phyloP scores from a whole-genome alignment of 2,113 vertebrate genomes.

The Chamaetylas fuelleborni region DNA sequence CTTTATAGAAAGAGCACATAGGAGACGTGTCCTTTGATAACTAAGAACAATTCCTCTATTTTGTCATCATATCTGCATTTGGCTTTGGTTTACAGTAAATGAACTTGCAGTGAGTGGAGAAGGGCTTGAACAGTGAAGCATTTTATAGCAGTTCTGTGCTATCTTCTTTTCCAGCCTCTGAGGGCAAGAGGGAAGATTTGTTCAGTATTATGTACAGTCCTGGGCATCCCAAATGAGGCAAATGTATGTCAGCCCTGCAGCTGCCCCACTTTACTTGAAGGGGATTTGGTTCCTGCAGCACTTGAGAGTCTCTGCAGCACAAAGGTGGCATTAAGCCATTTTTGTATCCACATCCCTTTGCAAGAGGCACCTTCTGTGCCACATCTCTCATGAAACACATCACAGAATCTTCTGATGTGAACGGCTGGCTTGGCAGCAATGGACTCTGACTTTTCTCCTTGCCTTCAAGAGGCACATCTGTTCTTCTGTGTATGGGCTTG shows the following conservation, averaged over 20 bases:
- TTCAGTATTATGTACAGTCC: background rate
- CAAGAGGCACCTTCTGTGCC: constrained; percentile 4
- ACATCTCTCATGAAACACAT: background rate
- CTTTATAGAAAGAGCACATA: background rate
- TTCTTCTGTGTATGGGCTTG: background rate
- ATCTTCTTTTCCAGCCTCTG: background rate
- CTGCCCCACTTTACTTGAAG: background rate
- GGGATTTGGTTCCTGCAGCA: background rate
- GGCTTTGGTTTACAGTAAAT: background rate
- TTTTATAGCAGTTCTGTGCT: background rate
- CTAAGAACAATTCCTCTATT: background rate
- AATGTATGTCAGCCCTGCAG: background rate
- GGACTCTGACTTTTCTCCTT: constrained; percentile 8
- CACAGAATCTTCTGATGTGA: background rate
- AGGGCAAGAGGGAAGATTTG: background rate
- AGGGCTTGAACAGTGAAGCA: background rate
- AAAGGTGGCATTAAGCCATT: constrained; percentile 34
- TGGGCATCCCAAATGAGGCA: background rate
- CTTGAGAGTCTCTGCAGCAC: background rate
- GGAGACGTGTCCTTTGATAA: rapidly evolving
- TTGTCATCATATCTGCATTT: background rate
- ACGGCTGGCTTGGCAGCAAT: background rate
- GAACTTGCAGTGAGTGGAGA: background rate
- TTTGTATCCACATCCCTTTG: background rate
- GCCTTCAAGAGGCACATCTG: constrained; percentile 41